Evolutionary conservation across 2,797 vertebrate genomes (phyloP), one percentile per base, ranked within the genome.

Genomic region (Sebastes diaconus): DNA sequence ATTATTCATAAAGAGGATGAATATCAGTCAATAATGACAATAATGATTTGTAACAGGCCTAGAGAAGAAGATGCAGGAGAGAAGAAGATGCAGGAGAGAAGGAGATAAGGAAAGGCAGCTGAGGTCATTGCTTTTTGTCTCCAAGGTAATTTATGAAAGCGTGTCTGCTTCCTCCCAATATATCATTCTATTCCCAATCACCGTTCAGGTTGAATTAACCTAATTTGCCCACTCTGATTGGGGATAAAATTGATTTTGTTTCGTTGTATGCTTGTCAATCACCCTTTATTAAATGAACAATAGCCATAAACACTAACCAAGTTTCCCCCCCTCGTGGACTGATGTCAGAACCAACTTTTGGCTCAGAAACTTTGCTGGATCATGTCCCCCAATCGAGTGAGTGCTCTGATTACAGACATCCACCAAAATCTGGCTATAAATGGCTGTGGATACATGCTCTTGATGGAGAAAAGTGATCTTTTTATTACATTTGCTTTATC

Each of bases 201-300:
- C 59, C 72, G 76, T 88, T 90, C 84, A 60, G 42, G 85, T 87
- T 82, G 70, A 88, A 91, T 93, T 88, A 90, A 58, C 68, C 83
- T 88, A 79, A 88, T 83, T 79, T 84, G 55, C 54, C 71, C 29
- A n/a, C 69, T 68, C 71, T 90, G 88, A 88, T 87, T 87, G 77
- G 70, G 65, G 72, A 83, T 86, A 81, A 88, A 50, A 92, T 90
- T 79, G 81, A 89, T 79, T 81, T 52, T 0, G 20, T 52, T 52
- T 75, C 3, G 75, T 84, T 84, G 82, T 68, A 74, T 80, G 90
- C 76, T 75, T 88, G 85, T 88, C 91, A 88, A 87, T 90, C 84
- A 81, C 8, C 54, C 16, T 5, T 90, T 87, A 84, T 86, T 77
- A 81, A 83, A 88, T 54, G 82, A 84, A 87, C 76, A 89, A 88